These are phyloP conservation scores for Lucifuga dentata DNA, from an alignment of 2,113 vertebrate genomes.

Conservation along the genomic window DNA sequence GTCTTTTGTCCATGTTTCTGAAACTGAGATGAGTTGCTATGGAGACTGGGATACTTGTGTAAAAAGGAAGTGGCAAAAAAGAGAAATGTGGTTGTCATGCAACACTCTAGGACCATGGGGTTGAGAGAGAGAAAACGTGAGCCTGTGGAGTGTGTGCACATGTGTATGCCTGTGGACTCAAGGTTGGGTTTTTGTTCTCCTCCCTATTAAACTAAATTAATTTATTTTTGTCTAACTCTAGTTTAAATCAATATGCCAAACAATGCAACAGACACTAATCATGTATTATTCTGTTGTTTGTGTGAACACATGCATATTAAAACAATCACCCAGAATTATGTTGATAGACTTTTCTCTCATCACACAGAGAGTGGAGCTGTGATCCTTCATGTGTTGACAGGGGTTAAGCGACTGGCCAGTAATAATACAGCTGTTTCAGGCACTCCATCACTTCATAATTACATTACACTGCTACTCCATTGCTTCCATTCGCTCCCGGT, in stretches of 20 bases:
- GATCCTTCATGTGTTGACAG: slow-evolving; percentile 76
- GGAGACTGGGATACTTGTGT: slow-evolving; percentile 75
- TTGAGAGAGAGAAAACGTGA: slow-evolving; percentile 34
- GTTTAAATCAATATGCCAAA: background rate
- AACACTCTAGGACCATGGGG: slow-evolving; percentile 44
- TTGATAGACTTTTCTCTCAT: slow-evolving; percentile 7
- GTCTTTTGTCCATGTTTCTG: slow-evolving; percentile 73
- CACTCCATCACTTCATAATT: slow-evolving; percentile 82
- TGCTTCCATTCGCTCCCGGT: slow-evolving; percentile 73
- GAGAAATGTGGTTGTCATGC: slow-evolving; percentile 70
- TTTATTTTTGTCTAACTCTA: background rate
- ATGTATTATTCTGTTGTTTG: background rate
- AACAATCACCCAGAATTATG: background rate
- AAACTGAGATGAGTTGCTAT: slow-evolving; percentile 77
- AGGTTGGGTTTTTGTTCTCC: slow-evolving; percentile 25
- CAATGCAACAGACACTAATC: background rate
- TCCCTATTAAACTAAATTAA: background rate
- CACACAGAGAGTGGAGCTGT: slow-evolving; percentile 13
- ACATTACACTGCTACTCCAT: slow-evolving; percentile 76
- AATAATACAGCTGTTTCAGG: slow-evolving; percentile 77
- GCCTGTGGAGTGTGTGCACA: background rate
- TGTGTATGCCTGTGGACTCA: background rate
- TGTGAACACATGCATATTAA: slow-evolving; percentile 6
- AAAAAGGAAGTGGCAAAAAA: slow-evolving; percentile 64
- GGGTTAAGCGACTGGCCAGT: slow-evolving; percentile 78